Base-by-base conservation (phyloP, 2,888 invertebrate species). In the Plebejus melissa region DNA sequence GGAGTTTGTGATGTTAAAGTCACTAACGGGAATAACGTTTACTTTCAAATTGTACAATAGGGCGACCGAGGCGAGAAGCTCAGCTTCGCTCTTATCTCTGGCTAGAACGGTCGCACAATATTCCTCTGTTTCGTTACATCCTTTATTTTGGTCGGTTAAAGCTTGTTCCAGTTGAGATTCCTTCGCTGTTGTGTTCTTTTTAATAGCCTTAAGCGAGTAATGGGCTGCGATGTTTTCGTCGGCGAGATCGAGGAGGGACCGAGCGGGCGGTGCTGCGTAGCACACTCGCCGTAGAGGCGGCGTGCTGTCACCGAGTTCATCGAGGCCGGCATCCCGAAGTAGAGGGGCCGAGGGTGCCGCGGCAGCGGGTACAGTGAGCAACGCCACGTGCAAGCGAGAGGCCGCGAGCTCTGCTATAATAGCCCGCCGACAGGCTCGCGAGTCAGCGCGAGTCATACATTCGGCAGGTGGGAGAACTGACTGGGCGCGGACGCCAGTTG, bases 241-340 rank as follows among this genome's bases (percentile, higher is more conserved):
- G 5, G 85, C 82, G 41, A 90, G 83, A 80, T 90, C 90, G 13
- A 87, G 85, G 77, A 91, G 82, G 28, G 90, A 88, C 77, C 86
- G 84, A 74, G 84, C 81, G 32, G 81, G 76, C 36, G 82, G 78
- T 6, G 81, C 76, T 50, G 82, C 84, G 76, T 82, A 78, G 82
- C 90, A 90, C 58, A 83, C 80, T 76, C 90, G 86, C 76, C 86
- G 86, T 77, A 83, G 76, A 2, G 87, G 83, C 72, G 87, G 85
- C 75, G 84, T 81, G 50, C 85, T 86, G 80, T 88, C 88, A 4
- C 88, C 88, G 13, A 88, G 81, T 78, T 86, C 87, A 78, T 85
- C 86, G 2, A 91, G 83, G 4, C 88, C 88, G 65, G 80, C 82
- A 78, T 89, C 89, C 65, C 87, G 86, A 79, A 89, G 85, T 50